Conservation (phyloP, 2,888 invertebrate species). For the Crossocerus cetratus region DNA sequence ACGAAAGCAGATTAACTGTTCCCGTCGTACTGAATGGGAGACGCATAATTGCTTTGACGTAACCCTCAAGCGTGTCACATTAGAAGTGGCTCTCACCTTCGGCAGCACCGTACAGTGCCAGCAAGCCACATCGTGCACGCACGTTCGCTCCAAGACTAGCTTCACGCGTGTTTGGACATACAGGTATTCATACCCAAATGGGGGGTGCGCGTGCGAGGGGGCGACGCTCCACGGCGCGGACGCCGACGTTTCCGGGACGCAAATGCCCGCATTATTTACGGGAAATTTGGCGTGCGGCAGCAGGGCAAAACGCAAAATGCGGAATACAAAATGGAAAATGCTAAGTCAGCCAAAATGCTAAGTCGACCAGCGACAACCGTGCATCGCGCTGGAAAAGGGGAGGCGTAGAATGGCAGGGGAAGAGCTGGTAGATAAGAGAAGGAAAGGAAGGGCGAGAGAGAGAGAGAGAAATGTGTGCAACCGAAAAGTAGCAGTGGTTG, state of each 20-base stretch:
- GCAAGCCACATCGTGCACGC: too few species aligned
- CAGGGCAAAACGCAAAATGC: constrained; percentile 61
- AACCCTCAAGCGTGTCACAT: too few species aligned
- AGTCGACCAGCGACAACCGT: constrained; percentile 13
- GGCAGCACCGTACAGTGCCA: too few species aligned
- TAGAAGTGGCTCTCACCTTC: too few species aligned
- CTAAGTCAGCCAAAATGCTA: constrained; percentile 45
- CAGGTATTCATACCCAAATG: too few species aligned
- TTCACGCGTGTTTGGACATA: background rate
- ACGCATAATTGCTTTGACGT: too few species aligned
- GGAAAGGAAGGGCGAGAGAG: constrained; percentile 20
- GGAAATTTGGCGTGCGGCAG: constrained; percentile 64
- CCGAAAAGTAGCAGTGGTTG: background rate
- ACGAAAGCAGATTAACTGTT: too few species aligned
- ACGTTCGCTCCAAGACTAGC: too few species aligned
- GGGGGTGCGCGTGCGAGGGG: too few species aligned
- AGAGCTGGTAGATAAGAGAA: constrained; percentile 19
- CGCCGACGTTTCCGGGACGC: constrained; percentile 44
- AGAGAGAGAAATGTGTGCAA: constrained; percentile 24
- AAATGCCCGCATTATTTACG: constrained; percentile 71
- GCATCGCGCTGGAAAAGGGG: background rate
- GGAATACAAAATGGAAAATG: constrained; percentile 68
- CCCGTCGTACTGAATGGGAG: too few species aligned
- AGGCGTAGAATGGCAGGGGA: background rate
- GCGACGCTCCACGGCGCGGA: constrained; percentile 19